Conservation (phyloP, 2,888 invertebrate species). For the Catocala nupta region DNA sequence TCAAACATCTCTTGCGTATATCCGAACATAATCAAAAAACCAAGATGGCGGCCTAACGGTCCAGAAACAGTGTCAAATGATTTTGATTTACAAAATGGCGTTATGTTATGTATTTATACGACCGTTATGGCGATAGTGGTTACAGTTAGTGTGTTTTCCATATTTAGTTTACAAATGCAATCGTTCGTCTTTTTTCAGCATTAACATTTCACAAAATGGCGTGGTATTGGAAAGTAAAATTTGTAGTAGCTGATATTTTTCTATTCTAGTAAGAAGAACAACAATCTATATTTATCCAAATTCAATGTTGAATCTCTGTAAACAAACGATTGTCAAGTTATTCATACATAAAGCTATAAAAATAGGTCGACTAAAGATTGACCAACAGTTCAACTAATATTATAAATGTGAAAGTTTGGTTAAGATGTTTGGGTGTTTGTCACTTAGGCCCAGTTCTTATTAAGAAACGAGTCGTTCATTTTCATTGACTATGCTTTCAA, state of each 20-base stretch:
- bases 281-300: no score
- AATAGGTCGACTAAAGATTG: no score
- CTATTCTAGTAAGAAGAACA: background rate
- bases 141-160: constrained; percentile 23
- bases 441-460: no score
- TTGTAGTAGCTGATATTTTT: background rate
- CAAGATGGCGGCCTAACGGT: constrained; percentile 51
- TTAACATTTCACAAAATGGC: constrained; percentile 16
- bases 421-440: no score
- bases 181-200: constrained; percentile 3
- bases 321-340: no score
- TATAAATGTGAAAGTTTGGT: no score
- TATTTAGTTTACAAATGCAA: constrained; percentile 27
- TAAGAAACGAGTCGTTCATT: no score
- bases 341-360: no score
- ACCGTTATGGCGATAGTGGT: constrained; percentile 14
- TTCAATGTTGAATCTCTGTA: no score
- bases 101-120: constrained; percentile 41
- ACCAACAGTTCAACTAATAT: no score
- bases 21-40: constrained; percentile 36
- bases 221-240: constrained; percentile 5
- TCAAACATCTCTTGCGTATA: constrained; percentile 9
- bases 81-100: constrained; percentile 38
- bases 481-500: no score
- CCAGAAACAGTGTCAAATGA: constrained; percentile 43